A percentile compares a stretch with the other conserved stretches of the same genome.
Evolutionary conservation across 2,888 invertebrate species (phyloP).

Genomic region (Carcina quercana): DNA sequence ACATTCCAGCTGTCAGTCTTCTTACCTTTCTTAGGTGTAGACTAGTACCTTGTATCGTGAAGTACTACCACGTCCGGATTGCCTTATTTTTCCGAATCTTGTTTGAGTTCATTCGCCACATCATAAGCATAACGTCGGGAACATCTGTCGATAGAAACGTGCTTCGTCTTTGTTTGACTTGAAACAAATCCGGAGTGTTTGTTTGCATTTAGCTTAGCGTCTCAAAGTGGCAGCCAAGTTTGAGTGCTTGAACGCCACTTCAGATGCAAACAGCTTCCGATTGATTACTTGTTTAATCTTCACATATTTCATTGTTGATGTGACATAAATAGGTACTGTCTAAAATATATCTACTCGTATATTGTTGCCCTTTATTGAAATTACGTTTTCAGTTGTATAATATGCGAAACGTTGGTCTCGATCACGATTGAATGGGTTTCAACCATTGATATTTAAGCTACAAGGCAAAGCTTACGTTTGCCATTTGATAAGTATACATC

Average conservation of each 20-base stretch:
- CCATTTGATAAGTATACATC: too few species aligned
- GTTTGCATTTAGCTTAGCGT: slow-evolving; percentile 26
- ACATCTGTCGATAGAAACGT: slow-evolving; percentile 19
- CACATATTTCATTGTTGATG: not conserved
- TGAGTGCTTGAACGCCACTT: slow-evolving; percentile 26
- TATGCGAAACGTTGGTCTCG: not conserved
- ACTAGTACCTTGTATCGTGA: too few species aligned
- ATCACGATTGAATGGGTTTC: too few species aligned
- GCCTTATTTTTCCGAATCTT: too few species aligned
- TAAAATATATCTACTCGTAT: slow-evolving; percentile 15
- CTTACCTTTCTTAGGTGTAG: not conserved
- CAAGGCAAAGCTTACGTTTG: not conserved
- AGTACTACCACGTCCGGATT: too few species aligned
- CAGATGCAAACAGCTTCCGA: slow-evolving; percentile 15
- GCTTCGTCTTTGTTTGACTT: slow-evolving; percentile 18
- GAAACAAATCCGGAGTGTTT: slow-evolving; percentile 25
- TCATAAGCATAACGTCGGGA: too few species aligned
- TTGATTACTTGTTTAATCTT: slow-evolving; percentile 2
- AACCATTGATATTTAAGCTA: too few species aligned
- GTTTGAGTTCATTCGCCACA: too few species aligned
- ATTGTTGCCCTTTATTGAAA: slow-evolving; percentile 12
- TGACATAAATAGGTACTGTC: slow-evolving; percentile 7
- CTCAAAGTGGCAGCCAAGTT: slow-evolving; percentile 23
- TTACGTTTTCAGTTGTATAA: not conserved
- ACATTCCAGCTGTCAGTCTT: too few species aligned